Conservation (phyloP, 2,113 vertebrate genomes). For the Lepisosteus osseus region DNA sequence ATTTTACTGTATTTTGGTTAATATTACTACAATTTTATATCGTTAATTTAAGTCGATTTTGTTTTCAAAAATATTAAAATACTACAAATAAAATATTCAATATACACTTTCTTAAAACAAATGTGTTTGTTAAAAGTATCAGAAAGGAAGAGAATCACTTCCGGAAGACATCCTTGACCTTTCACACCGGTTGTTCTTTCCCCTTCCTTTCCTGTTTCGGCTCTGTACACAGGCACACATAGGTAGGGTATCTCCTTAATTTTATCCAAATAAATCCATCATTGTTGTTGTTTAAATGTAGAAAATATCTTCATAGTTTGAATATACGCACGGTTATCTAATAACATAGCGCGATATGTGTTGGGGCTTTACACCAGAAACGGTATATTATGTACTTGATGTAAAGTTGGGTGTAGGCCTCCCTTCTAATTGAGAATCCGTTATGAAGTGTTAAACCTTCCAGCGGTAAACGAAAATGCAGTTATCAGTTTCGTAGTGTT, state of each 20-base stretch:
- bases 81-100: too few species aligned
- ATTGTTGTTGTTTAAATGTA: neutral
- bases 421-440: neutral
- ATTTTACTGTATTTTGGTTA: too few species aligned
- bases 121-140: too few species aligned
- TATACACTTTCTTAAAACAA: too few species aligned
- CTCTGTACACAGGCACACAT: constrained; percentile 44
- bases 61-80: too few species aligned
- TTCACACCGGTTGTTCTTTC: constrained; percentile 47
- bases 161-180: constrained; percentile 34
- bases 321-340: neutral
- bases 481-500: too few species aligned
- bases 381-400: neutral
- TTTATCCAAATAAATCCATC: constrained; percentile 41
- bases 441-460: too few species aligned
- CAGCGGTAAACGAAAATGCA: too few species aligned
- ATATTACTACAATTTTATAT: too few species aligned
- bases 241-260: constrained; percentile 40
- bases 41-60: too few species aligned
- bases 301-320: neutral
- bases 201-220: constrained; percentile 67
- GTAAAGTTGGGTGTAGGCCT: neutral
- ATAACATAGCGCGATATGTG: neutral
- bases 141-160: constrained; percentile 2
- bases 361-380: neutral